A percentile compares a stretch with the other conserved stretches of the same genome.
These are phyloP conservation scores for Eustalomyia histrio DNA, from an alignment of 2,888 invertebrate species.

Conservation along the genomic window DNA sequence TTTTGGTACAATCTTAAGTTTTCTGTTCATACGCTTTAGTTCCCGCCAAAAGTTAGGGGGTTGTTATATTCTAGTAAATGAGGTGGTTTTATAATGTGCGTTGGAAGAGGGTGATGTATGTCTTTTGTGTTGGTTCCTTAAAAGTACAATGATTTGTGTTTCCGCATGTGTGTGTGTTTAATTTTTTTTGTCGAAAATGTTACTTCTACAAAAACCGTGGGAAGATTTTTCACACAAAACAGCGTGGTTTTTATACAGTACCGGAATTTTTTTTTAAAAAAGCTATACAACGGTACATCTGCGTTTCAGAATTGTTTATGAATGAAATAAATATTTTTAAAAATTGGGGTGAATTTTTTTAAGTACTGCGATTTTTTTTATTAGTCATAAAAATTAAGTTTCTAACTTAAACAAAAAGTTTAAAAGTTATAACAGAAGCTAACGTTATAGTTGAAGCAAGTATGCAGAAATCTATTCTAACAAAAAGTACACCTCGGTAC, in stretches of 20 bases:
- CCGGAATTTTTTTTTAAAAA: constrained; percentile 41
- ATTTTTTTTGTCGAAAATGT: constrained; percentile 46
- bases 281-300: constrained; percentile 54
- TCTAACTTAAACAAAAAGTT: too few species aligned
- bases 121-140: constrained; percentile 60
- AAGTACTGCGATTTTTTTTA: too few species aligned
- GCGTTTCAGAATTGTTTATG: constrained; percentile 32
- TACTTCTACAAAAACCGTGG: constrained; percentile 61
- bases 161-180: constrained; percentile 55
- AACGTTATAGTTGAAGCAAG: too few species aligned
- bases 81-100: constrained; percentile 56
- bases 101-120: constrained; percentile 72
- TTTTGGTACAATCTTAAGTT: constrained; percentile 36
- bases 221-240: constrained; percentile 58
- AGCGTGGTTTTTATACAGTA: constrained; percentile 49
- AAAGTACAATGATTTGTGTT: constrained; percentile 68
- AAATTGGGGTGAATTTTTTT: neutral
- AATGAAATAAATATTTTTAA: constrained; percentile 2
- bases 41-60: constrained; percentile 51
- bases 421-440: too few species aligned
- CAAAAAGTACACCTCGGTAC: too few species aligned
- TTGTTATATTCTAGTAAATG: constrained; percentile 36
- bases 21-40: constrained; percentile 14
- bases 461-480: too few species aligned
- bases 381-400: too few species aligned